Base-by-base conservation (phyloP, 2,888 invertebrate genomes). In the Conus canariensis region DNA sequence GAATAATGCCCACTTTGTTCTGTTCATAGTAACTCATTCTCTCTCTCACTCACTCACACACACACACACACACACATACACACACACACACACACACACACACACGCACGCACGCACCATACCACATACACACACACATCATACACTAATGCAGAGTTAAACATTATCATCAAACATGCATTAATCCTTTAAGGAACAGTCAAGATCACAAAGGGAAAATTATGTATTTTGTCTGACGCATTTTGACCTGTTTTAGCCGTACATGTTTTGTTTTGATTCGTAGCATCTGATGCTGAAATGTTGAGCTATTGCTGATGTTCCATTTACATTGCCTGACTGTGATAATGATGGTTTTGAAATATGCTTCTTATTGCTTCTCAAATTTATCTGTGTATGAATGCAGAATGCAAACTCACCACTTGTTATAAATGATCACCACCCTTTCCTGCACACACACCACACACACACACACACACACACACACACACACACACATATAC, bases 1-100 rank as follows among this genome's bases (percentile, higher is more conserved):
- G 7, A 25, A 10, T 19, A 30, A 8, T 12, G 5, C 19, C 12
- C n/a, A 14, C 8, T 59, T 22, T 30, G 12, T 14, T 56, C 30
- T 56, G 1, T 10, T 4, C 70, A 70, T 22, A 70, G 19, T 19
- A 16, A 22, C 70, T 19, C 70, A n/a, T 8, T 7, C 77, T 25
- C 77, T 25, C 77, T 25, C 77, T 25, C 30, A 77, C 85, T 60
- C 25, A 60, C 59, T 6, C 60, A 85, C 58, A 85, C 58, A 58
- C 83, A 83, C 83, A 83, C 58, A 58, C 83, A 83, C 58, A 19
- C 83, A 58, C 85, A 85, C 85, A 85, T 4, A 14, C 22, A 14
- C 30, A 10, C 12, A 30, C 30, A 30, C 25, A 80, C 83, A 58
- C 59, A 30, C 64, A 30, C 59, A 25, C 22, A 1, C 30, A 80